phyloP scores from a whole-genome alignment of 2,888 invertebrate genomes.

The Cosmopolites sordidus region DNA sequence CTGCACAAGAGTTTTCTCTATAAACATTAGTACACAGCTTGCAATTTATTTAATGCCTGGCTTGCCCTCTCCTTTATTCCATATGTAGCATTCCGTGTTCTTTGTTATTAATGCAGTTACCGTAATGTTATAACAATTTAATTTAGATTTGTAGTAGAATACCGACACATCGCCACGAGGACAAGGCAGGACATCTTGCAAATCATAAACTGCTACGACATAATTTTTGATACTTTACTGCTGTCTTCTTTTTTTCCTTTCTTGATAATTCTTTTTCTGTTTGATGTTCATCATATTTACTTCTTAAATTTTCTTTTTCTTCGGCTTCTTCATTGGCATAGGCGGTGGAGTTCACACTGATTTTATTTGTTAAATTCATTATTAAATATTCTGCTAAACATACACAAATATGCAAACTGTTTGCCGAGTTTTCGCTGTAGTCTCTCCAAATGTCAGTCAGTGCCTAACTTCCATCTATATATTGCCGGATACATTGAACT shows the following conservation, averaged over 20 bases:
- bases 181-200: slow-evolving; percentile 3
- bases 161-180: background rate
- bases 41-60: slow-evolving; percentile 2
- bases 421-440: no score
- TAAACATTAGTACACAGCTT: slow-evolving; percentile 22
- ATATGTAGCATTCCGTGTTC: background rate
- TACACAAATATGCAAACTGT: no score
- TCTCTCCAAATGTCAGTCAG: no score
- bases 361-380: slow-evolving; percentile 31
- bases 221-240: slow-evolving; percentile 1
- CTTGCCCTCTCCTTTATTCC: slow-evolving; percentile 4
- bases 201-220: slow-evolving; percentile 7
- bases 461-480: no score
- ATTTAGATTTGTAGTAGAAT: no score
- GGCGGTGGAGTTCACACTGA: slow-evolving; percentile 33
- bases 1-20: background rate
- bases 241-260: slow-evolving; percentile 6
- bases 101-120: background rate
- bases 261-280: slow-evolving; percentile 2
- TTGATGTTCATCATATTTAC: slow-evolving; percentile 5
- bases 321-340: slow-evolving; percentile 33
- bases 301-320: slow-evolving; percentile 29
- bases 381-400: no score
- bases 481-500: no score
- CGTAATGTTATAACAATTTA: slow-evolving; percentile 5